phyloP scores from a whole-genome alignment of 2,797 vertebrate genomes.

The Epinephelus malabaricus region DNA sequence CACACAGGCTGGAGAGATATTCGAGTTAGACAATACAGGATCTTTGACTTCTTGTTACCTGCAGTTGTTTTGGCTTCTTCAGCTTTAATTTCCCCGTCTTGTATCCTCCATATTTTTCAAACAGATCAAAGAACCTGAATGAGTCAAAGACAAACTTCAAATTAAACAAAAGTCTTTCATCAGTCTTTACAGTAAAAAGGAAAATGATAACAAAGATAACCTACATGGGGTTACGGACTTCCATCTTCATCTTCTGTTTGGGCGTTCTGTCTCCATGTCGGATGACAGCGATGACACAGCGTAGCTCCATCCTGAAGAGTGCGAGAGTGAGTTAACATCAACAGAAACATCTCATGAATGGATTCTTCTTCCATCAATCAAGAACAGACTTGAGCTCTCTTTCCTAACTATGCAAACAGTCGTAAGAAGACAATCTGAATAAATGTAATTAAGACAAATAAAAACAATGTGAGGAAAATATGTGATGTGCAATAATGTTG shows the following conservation, averaged over 20 bases:
- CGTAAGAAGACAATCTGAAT: too few relatives aligned
- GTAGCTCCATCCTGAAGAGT: conserved; percentile 95
- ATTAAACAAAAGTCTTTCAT: not conserved
- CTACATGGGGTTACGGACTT: conserved; percentile 96
- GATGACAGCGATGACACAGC: conserved; percentile 97
- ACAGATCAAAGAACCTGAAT: conserved; percentile 95
- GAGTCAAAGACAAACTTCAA: not conserved
- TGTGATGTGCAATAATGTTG: too few relatives aligned
- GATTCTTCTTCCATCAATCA: too few relatives aligned
- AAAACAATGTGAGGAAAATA: too few relatives aligned
- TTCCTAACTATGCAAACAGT: not conserved
- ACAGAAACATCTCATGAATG: not conserved
- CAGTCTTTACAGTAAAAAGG: not conserved
- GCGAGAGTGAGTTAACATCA: not conserved
- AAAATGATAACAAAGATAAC: conserved; percentile 25
- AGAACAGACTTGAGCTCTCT: not conserved
- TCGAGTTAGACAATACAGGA: not conserved
- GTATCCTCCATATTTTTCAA: conserved; percentile 97
- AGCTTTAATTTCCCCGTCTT: conserved; percentile 98
- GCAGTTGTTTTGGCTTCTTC: conserved; percentile 97
- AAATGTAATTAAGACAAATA: too few relatives aligned
- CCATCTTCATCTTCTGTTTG: conserved; percentile 99
- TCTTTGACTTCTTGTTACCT: conserved; percentile 84
- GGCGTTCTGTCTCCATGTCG: conserved; percentile 97
- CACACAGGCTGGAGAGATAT: not conserved